Base-by-base conservation (phyloP, 2,888 invertebrate genomes). In the Himalopsyche japonica region DNA sequence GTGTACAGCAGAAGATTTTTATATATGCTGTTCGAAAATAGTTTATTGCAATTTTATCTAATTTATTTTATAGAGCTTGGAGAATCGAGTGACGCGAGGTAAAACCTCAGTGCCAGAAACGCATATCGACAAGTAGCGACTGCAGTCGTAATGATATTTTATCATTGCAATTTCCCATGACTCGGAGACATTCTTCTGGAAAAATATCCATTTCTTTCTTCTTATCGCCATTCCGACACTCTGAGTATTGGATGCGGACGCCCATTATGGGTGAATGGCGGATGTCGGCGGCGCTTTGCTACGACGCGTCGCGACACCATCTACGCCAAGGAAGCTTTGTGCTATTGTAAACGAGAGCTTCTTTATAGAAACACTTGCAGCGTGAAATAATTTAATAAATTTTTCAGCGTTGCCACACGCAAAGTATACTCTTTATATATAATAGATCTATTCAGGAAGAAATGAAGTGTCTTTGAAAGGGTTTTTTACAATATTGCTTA, bases 151-250 rank as follows among this genome's bases (percentile, higher is more conserved):
- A 83, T 83, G 83, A 80, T 76, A 80, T 83, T 83, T 80, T 83
- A 80, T 80, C 80, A 80, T 49, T 27, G 80, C 80, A 80, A 80
- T 83, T 83, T 83, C 70, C 76, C 57, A 80, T 57, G 48, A 24
- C 30, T 70, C 48, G 49, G 77, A 80, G 80, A 83, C 70, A 80
- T 79, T 64, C 83, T 83, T 76, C 80, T 47, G 83, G 76, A 83
- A 83, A 83, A 83, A 83, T 83, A 83, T 76, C 83, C 83, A 83
- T 83, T 83, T 83, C 80, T 83, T 83, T 80, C 48, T 80, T 77
- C 83, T 83, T 83, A 83, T 83, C 83, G 83, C 80, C 48, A 76
- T 83, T 83, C 83, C 49, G 83, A 83, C 83, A 83, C 83, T 80
- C 83, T 48, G 76, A 47, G 80, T 57, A 80, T 80, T 80, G 80